Percentiles rank a stretch among this genome's conserved stretches.
These are phyloP conservation scores for Nylanderia fulva DNA, from an alignment of 1,140 invertebrate genomes.

Conservation along the genomic window DNA sequence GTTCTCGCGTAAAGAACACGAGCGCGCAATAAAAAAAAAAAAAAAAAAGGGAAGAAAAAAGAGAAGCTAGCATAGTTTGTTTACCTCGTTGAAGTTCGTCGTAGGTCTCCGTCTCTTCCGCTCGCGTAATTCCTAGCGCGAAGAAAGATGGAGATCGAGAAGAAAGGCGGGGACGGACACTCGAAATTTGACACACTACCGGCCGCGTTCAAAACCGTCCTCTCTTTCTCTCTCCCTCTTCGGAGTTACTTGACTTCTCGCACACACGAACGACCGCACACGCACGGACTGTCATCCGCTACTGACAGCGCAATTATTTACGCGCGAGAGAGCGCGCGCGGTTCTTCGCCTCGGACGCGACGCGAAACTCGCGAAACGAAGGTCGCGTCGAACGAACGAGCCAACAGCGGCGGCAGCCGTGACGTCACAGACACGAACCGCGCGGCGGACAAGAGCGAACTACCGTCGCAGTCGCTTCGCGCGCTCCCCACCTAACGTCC, in stretches of 20 bases:
- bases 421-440: background rate
- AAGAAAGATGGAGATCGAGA: background rate
- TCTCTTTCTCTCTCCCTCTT: no score
- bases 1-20: background rate
- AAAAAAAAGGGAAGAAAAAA: background rate
- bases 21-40: background rate
- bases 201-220: background rate
- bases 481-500: background rate
- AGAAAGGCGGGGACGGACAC: background rate
- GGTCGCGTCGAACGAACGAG: background rate
- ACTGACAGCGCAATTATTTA: background rate
- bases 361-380: conserved; percentile 26
- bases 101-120: background rate
- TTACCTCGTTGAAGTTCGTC: conserved; percentile 14
- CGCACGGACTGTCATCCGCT: background rate
- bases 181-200: background rate
- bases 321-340: background rate
- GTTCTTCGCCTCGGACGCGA: background rate
- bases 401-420: background rate
- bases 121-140: background rate
- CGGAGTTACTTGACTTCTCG: background rate
- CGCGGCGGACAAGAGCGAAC: conserved; percentile 8
- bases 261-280: background rate
- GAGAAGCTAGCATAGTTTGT: background rate
- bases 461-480: conserved; percentile 38